Evolutionary conservation across 2,888 invertebrate species (phyloP).

Genomic region (Ryuthela nishihirai): DNA sequence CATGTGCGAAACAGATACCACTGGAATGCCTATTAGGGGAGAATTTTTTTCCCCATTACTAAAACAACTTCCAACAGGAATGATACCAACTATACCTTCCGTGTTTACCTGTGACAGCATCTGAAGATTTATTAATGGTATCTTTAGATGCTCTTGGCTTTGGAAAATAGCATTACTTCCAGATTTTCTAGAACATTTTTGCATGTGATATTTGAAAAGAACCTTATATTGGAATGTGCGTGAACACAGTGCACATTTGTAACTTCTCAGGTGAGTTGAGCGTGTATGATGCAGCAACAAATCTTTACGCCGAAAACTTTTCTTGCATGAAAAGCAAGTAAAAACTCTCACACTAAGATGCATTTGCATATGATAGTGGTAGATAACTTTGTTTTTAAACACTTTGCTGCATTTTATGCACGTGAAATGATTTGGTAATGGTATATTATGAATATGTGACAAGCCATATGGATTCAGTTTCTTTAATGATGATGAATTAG

Average conservation of each 20-base stretch:
- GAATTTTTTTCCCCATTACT: background rate
- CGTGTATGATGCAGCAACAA: constrained; percentile 15
- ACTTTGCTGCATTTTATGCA: constrained; percentile 12
- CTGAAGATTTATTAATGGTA: constrained; percentile 6
- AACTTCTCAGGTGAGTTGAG: constrained; percentile 10
- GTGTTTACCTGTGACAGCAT: constrained; percentile 1
- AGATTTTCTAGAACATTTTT: background rate
- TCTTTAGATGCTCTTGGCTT: background rate
- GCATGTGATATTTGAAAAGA: constrained; percentile 3
- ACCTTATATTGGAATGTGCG: constrained; percentile 5
- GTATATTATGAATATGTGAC: background rate
- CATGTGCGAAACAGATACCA: background rate
- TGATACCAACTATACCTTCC: constrained; percentile 4
- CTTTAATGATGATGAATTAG: background rate
- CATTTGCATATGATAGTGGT: constrained; percentile 21
- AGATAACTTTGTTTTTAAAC: constrained; percentile 1
- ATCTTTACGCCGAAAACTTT: constrained; percentile 6
- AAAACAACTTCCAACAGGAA: constrained; percentile 1
- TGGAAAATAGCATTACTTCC: background rate
- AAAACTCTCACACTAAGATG: constrained; percentile 10
- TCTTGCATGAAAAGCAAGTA: constrained; percentile 7
- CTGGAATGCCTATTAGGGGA: constrained; percentile 1
- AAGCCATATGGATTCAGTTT: background rate
- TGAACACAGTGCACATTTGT: constrained; percentile 7
- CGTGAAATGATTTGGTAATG: background rate